Evolutionary conservation across 2,113 vertebrate genomes (phyloP), one percentile per base, ranked within the genome.

Genomic region (Lathamus discolor): DNA sequence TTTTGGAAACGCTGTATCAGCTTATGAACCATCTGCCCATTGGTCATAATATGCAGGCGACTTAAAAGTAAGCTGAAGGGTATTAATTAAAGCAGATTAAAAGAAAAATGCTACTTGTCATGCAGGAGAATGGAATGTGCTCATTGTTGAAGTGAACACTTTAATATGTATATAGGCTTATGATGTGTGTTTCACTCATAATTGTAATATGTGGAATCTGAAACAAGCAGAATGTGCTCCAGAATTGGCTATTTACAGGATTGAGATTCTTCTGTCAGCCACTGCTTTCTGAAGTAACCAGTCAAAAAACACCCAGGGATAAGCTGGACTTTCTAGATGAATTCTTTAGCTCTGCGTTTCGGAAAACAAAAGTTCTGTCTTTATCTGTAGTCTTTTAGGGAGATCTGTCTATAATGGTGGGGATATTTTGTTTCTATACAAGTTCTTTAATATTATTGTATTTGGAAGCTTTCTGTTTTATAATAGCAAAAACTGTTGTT

Each of bases 61-160:
- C 92, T 90, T 78, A 84, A 93, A 95, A 95, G 92, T 93, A 93
- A 96, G 88, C 93, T 95, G 69, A 83, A 63, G 69, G 83, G 78
- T 96, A 95, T 92, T 95, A 92, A 97, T 97, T 97, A 92, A 93
- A 91, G 93, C 87, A 93, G 93, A 97, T 95, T 85, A 96, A 96
- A 92, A 95, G 89, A 69, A 80, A 83, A 82, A 55, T 70, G 6
- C 41, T 85, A 46, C 41, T 95, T 86, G 54, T 52, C 16, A 80
- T 85, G 83, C 55, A 77, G 83, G 46, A 70, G 54, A 91, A 77
- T 59, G 54, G 41, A 91, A 91, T 63, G 22, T 67, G 16, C 17
- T 88, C 51, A 49, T 74, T 88, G 70, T 90, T 85, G 74, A 87
- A 82, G 41, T 1, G 23, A 92, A 85, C 33, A 72, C 66, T 96